These are phyloP conservation scores for Apodemus sylvaticus DNA, from an alignment of 2,113 vertebrate genomes.

Conservation along the genomic window DNA sequence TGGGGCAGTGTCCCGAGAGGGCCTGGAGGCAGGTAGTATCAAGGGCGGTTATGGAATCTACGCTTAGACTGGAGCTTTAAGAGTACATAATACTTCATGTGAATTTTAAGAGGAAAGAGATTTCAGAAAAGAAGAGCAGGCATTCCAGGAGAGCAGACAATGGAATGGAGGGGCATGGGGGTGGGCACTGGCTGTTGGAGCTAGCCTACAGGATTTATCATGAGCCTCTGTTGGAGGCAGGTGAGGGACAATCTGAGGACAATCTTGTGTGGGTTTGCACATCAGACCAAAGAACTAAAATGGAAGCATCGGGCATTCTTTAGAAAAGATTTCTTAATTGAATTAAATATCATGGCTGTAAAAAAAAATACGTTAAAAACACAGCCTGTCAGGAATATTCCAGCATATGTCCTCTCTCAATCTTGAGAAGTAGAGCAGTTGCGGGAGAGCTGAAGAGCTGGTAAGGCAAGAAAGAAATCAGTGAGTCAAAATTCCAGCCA, in stretches of 20 bases:
- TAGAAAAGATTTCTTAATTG: conserved; percentile 8
- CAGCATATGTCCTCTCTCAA: background rate
- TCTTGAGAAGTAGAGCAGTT: background rate
- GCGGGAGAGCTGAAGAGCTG: background rate
- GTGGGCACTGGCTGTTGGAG: background rate
- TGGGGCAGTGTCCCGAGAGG: background rate
- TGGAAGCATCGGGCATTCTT: background rate
- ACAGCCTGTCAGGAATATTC: background rate
- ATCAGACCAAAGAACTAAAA: conserved; percentile 9
- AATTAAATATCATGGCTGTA: conserved; percentile 15
- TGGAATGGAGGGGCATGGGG: too few relatives aligned
- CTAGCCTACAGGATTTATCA: background rate
- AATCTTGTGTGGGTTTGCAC: background rate
- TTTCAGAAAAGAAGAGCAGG: background rate
- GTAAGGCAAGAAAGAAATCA: background rate
- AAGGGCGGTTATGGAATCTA: background rate
- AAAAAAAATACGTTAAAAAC: conserved; percentile 25
- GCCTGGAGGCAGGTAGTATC: background rate
- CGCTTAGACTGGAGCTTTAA: background rate
- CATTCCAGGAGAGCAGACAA: background rate
- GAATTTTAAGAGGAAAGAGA: background rate
- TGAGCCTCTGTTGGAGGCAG: background rate
- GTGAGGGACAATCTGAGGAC: background rate
- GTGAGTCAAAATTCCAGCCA: background rate
- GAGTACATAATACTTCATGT: background rate